Base-by-base conservation (phyloP, 2,888 invertebrate genomes). In the Hydrotaea cyrtoneurina region DNA sequence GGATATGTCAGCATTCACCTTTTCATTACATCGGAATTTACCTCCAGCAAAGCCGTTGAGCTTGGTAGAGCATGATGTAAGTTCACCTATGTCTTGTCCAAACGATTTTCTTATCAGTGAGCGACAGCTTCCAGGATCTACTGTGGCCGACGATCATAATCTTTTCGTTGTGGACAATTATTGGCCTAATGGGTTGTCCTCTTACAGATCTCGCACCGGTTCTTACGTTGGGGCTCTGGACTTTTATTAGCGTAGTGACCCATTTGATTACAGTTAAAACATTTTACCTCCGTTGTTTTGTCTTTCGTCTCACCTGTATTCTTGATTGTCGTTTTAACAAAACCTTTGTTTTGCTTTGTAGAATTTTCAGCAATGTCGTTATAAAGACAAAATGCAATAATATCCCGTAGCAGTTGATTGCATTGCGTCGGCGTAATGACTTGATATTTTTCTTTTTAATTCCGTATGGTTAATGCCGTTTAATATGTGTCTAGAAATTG, bases 361-460 rank as follows among this genome's bases (percentile, higher is more conserved):
- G 7, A 15, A 36, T 8, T 36, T 43, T 23, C 64, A 31, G n/a
- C 59, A 26, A 73, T 8, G 17, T 69, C 62, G 43, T 83, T 83
- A n/a, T 76, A 81, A 7, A 62, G 69, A 26, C 80, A 71, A 50
- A 78, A 80, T 26, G 23, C 17, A 4, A 53, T 75, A 23, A n/a
- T 64, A 46, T 72, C 76, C 2, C 62, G 17, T 23, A 71, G 69
- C 4, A 80, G 36, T 31, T 80, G 62, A 13, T 80, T 71, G 7
- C 31, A 31, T 31, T 11, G 78, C 80, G n/a, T 8, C 75, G 71
- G 21, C 23, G 59, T 86, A 84, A 7, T 82, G 64, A 19, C 84
- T 86, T 0, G 82, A 86, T 3, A 86, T 80, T 69, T 80, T 82
- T 50, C 62, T 21, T 73, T 83, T 73, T 17, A 72, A 50, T n/a